Conservation (phyloP, 2,113 vertebrate genomes). For the Theristicus caerulescens region DNA sequence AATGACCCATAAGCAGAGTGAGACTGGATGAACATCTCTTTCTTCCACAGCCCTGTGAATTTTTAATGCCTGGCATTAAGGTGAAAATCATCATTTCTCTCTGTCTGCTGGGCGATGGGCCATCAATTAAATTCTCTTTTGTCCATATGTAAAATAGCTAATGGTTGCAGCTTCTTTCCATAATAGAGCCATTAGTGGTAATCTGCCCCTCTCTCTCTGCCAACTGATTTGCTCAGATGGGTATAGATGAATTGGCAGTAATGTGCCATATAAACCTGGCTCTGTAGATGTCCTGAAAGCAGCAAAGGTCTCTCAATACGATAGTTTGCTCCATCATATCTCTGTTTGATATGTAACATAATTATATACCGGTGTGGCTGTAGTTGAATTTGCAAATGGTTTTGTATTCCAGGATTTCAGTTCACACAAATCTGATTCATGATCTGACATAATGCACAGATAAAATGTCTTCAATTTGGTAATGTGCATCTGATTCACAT, state of each 20-base stretch:
- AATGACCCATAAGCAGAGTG: conserved; percentile 24
- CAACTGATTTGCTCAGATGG: conserved; percentile 50
- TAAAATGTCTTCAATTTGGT: conserved; percentile 69
- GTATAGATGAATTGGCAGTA: conserved; percentile 60
- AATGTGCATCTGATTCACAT: conserved; percentile 64
- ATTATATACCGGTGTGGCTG: background rate
- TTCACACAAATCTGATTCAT: conserved; percentile 66
- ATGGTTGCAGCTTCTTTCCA: conserved; percentile 39
- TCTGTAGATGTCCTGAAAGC: conserved; percentile 54
- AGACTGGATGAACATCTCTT: conserved; percentile 32
- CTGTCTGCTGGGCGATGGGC: conserved; percentile 31
- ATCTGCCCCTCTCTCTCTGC: conserved; percentile 47
- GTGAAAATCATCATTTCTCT: conserved; percentile 56
- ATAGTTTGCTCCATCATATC: conserved; percentile 21
- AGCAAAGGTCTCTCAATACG: conserved; percentile 12
- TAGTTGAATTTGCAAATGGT: conserved; percentile 29
- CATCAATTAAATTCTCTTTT: conserved; percentile 60
- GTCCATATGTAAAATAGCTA: conserved; percentile 60
- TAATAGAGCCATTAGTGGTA: conserved; percentile 65
- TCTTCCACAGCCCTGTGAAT: conserved; percentile 30
- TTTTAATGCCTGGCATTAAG: conserved; percentile 65
- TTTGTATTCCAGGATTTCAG: conserved; percentile 52
- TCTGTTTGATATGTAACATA: conserved; percentile 41
- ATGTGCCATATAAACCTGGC: conserved; percentile 50
- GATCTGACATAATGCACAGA: conserved; percentile 57